Evolutionary conservation across 2,797 vertebrate species (phyloP).

Genomic region (Trachops cirrhosus): DNA sequence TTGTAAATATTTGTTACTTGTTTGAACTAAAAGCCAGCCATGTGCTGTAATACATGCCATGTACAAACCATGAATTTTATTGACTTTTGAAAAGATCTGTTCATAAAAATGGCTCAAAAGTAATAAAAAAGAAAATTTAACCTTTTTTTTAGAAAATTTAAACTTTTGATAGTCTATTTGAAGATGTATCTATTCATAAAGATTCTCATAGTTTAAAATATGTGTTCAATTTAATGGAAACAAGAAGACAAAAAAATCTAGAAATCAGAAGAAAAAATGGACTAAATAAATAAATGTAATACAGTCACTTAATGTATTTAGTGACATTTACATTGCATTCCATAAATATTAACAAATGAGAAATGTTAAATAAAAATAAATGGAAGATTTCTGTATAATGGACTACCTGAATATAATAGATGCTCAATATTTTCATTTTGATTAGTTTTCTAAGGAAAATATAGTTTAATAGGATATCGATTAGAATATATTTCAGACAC

Average conservation of each 20-base stretch:
- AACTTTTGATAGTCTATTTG: neutral
- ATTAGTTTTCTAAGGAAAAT: constrained; percentile 2
- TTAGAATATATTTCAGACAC: neutral
- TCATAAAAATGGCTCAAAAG: constrained; percentile 7
- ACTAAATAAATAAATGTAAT: neutral
- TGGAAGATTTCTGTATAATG: neutral
- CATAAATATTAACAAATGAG: neutral
- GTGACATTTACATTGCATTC: neutral
- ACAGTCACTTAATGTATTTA: neutral
- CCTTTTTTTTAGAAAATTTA: neutral
- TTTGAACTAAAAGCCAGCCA: neutral
- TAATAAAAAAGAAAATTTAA: neutral
- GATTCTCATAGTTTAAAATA: neutral
- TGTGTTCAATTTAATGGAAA: neutral
- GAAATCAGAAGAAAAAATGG: neutral
- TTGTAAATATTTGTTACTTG: constrained; percentile 40
- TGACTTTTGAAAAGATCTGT: constrained; percentile 56
- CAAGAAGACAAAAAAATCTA: neutral
- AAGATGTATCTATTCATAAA: neutral
- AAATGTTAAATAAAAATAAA: constrained; percentile 2
- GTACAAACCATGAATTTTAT: neutral
- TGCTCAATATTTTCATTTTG: neutral
- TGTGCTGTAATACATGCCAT: constrained; percentile 37
- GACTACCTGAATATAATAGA: neutral
- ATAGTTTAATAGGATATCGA: neutral